Conservation (phyloP, 2,797 vertebrate genomes). For the Remorina albescens region DNA sequence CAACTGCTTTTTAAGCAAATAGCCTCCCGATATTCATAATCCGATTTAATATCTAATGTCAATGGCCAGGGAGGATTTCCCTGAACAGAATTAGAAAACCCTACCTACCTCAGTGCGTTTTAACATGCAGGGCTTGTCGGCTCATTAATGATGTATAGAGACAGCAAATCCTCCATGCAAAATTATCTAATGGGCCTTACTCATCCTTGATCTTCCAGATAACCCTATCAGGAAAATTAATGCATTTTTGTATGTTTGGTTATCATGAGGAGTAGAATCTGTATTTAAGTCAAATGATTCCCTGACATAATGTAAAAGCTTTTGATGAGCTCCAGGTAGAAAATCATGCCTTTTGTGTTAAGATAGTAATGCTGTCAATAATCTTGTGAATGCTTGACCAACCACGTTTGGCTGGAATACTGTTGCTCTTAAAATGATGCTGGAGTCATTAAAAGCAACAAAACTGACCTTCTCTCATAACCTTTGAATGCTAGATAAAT, state of each 20-base stretch:
- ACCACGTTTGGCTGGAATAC: constrained; percentile 17
- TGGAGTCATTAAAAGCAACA: constrained; percentile 40
- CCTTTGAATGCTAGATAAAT: constrained; percentile 37
- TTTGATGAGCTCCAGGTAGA: constrained; percentile 23
- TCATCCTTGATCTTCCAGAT: constrained; percentile 44
- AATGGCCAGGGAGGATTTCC: constrained; percentile 24
- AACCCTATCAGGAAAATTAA: constrained; percentile 36
- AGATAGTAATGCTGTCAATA: constrained; percentile 22
- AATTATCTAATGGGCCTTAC: constrained; percentile 55
- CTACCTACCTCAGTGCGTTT: constrained; percentile 20
- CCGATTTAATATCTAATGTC: constrained; percentile 55
- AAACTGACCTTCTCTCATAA: constrained; percentile 39
- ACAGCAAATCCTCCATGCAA: constrained; percentile 52
- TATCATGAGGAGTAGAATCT: constrained; percentile 43
- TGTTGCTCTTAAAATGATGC: constrained; percentile 24
- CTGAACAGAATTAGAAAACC: constrained; percentile 44
- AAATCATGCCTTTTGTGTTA: constrained; percentile 13
- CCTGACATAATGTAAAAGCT: not conserved
- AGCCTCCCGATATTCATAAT: constrained; percentile 36
- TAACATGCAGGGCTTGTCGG: constrained; percentile 44
- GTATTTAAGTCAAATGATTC: constrained; percentile 37
- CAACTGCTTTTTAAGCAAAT: constrained; percentile 38
- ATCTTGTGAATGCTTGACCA: constrained; percentile 24
- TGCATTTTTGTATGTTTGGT: constrained; percentile 38
- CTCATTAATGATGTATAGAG: constrained; percentile 54